Base-by-base conservation (phyloP, 2,888 invertebrate genomes). In the Thereva unica region DNA sequence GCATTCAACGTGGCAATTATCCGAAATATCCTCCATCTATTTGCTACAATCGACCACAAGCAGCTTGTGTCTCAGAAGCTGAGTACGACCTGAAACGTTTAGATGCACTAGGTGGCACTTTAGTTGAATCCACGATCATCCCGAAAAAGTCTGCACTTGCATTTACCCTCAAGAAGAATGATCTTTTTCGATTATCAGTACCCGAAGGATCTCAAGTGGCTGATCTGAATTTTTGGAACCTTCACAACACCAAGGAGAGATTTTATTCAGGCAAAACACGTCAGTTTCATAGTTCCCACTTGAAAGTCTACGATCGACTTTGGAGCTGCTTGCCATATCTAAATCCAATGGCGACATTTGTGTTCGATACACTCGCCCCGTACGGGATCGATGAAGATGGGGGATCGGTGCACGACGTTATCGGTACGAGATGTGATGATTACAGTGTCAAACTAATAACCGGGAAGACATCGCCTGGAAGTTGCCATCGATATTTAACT, bases 211-310 rank as follows among this genome's bases (percentile, higher is more conserved):
- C 83, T 0, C 83, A 83, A 71, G 82, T 83, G 45, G 83, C 82
- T 10, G 83, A 83, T 73, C 4, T 83, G 52, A 83, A 83, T 72
- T 77, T 83, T 45, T 83, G 83, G 83, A 83, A 83, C 72, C 68
- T 80, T 45, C 77, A 82, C 1, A 80, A 83, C 72, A 74, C 76
- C 1, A 75, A 79, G 42, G 82, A 83, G 66, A 76, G 77, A 35
- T 81, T 83, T 69, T 83, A 80, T 71, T 81, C 81, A 8, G 82
- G 82, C n/a, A 83, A 83, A 73, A 83, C 83, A 1, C 76, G 83
- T 4, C 83, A 83, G 71, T 70, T 83, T 40, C 83, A 83, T 64
- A 75, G 80, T 4, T 74, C 80, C 0, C 83, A 83, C 70, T 74
- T 83, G 41, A 78, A 79, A 64, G 78, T 79, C 0, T 82, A 82